Evolutionary conservation across 2,113 vertebrate species (phyloP), one percentile per base, ranked within the genome.

Genomic region (Callorhinus ursinus): DNA sequence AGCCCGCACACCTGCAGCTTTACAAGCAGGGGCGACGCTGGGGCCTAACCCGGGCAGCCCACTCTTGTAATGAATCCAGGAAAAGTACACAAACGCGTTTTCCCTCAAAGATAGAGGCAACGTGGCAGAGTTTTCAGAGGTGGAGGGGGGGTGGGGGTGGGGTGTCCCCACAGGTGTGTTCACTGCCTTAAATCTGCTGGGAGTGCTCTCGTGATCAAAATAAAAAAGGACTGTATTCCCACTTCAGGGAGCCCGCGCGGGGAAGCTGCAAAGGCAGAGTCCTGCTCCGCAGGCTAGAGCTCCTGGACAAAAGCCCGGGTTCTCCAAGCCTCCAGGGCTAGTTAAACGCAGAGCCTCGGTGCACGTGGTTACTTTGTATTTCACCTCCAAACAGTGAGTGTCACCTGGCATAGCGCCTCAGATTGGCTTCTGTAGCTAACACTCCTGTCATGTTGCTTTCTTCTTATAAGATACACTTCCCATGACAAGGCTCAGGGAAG

Each of bases 1-100:
- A 95, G 97, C 98, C 98, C 98, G 99, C 99, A 98, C 99, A 99
- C 99, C 99, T 99, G 99, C 98, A 63, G 16, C 79, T 97, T 97
- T 89, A 97, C 74, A 76, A 96, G 96, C 67, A 57, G 88, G 18
- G 53, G 61, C 0, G 0, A 63, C 0, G 1, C 19, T 5, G 79
- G 88, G 33, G 61, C 93, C 2, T 36, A 24, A 36, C 53, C 10
- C 11, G 1, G 76, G 46, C 39, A 36, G 26, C 81, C 96, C 33
- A 59, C 21, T 63, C 24, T 53, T 7, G 12, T 80, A 2, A 36
- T 1, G 81, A 51, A 9, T 18, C 39, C 0, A 3, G 51, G 12
- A 16, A 21, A 36, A 19, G 26, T 15, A 22, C 1, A 0, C 31
- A 77, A 24, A 3, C 0, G 0, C 2, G 51, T 24, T 26, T 69